A percentile compares a stretch with the other conserved stretches of the same genome.
Evolutionary conservation across 2,113 vertebrate genomes (phyloP).

Genomic region (Pomatostomus ruficeps): DNA sequence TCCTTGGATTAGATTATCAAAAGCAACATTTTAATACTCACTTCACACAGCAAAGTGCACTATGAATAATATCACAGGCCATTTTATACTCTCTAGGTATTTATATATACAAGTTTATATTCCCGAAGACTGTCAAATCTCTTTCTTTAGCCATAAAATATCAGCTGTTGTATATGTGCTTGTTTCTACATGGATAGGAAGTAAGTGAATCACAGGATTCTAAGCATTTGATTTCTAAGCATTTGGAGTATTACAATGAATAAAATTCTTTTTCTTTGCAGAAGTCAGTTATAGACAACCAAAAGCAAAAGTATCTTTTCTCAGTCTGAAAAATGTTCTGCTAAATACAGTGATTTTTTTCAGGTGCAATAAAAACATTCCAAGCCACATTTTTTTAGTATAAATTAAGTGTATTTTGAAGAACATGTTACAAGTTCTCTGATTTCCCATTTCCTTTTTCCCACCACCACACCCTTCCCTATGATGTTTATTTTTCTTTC

Average conservation of each 20-base stretch:
- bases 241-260: neutral
- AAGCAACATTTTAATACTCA: neutral
- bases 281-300: neutral
- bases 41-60: neutral
- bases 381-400: neutral
- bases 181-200: neutral
- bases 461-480: neutral
- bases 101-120: neutral
- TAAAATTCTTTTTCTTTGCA: neutral
- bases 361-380: neutral
- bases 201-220: neutral
- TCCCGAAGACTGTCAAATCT: neutral
- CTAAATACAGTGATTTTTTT: neutral
- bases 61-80: neutral
- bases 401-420: neutral
- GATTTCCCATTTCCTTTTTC: neutral
- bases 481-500: neutral
- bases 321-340: neutral
- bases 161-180: neutral
- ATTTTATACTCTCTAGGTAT: slow-evolving; percentile 13
- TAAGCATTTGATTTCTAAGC: slow-evolving; percentile 4
- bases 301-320: neutral
- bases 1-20: slow-evolving; percentile 8
- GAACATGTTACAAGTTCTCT: neutral
- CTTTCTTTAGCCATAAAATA: slow-evolving; percentile 15